phyloP scores from a whole-genome alignment of 2,113 vertebrate genomes.

The Tychaedon coryphoeus region DNA sequence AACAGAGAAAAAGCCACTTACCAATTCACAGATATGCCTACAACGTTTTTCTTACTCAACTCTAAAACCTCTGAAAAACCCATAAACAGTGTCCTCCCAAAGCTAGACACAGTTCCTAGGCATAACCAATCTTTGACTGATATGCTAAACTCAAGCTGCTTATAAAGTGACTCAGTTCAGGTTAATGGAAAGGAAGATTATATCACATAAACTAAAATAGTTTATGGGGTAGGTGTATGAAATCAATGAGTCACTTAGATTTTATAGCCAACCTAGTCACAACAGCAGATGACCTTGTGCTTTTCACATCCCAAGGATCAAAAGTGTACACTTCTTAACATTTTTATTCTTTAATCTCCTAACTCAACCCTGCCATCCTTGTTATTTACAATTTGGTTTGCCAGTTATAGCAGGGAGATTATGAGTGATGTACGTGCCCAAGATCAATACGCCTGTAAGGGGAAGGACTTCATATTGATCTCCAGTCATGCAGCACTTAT shows the following conservation, averaged over 20 bases:
- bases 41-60: not conserved
- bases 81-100: not conserved
- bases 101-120: not conserved
- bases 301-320: not conserved
- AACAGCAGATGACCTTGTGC: not conserved
- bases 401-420: not conserved
- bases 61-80: not conserved
- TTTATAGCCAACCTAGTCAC: not conserved
- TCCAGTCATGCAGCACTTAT: conserved; percentile 1
- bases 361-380: not conserved
- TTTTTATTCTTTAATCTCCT: not conserved
- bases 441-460: conserved; percentile 29
- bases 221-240: not conserved
- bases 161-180: not conserved
- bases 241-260: not conserved
- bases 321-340: not conserved
- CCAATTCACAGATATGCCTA: not conserved
- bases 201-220: conserved; percentile 4
- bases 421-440: not conserved
- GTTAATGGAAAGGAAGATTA: conserved; percentile 32
- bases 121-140: not conserved
- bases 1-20: not conserved
- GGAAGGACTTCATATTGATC: conserved; percentile 3
- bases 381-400: not conserved
- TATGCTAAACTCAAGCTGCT: not conserved